Base-by-base conservation (phyloP, 2,113 vertebrate species). In the Heterotilapia buettikoferi region DNA sequence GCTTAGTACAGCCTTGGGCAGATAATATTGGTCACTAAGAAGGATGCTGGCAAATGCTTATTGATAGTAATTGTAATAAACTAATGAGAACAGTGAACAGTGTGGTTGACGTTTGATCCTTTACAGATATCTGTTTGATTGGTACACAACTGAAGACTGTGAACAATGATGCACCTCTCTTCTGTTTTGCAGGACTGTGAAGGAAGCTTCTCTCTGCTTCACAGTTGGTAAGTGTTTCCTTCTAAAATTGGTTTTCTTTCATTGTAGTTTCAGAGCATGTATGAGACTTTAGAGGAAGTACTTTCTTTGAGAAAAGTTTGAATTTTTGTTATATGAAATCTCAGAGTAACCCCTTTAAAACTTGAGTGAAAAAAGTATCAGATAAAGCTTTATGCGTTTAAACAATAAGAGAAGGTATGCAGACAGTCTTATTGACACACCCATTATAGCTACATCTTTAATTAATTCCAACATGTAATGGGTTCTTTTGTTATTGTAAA, bases 101-200 rank as follows among this genome's bases (percentile, higher is more conserved):
- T 88, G 57, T 87, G 66, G 36, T 90, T 89, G 45, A 85, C 81
- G 73, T 87, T 59, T 82, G 80, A 85, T 90, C 90, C 86, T 84
- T 93, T 80, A 18, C 11, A 90, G 63, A 84, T 33, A n/a, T 11
- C 19, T 85, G 79, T 92, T 91, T 89, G 86, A 86, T 90, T 80
- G 31, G 84, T 84, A n/a, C 90, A 82, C 84, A 24, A 56, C 59
- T 92, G 84, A 93, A 91, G 79, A 83, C 61, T 81, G 76, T 79
- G n/a, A 86, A 88, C 86, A 93, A 61, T 95, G 76, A 95, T 87
- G 14, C 45, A 82, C 63, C 87, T 88, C 76, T 92, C 63, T 96
- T 94, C 5, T 96, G 85, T 95, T 89, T 93, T 95, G 80, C 93
- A 97, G 96, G 96, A 93, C 88, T 63, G 90, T 88, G 93, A 94